Conservation (phyloP, 2,797 vertebrate species). For the Rhabdomys pumilio region DNA sequence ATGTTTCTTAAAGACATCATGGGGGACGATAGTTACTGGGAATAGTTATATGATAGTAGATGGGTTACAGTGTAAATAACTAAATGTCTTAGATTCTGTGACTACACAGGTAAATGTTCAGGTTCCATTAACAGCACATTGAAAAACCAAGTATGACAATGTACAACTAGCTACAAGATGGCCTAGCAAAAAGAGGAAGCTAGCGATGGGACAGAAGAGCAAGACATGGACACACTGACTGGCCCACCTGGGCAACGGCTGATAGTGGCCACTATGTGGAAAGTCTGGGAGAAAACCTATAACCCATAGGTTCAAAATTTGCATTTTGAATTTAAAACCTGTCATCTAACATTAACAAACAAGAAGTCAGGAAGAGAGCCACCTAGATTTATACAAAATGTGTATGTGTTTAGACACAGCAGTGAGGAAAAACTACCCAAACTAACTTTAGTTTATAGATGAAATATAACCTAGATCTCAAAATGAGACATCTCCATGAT, state of each 20-base stretch:
- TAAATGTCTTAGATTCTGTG: neutral
- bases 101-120: neutral
- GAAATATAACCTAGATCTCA: constrained; percentile 11
- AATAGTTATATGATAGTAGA: neutral
- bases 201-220: neutral
- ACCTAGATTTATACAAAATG: neutral
- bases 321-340: constrained; percentile 34
- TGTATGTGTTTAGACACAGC: neutral
- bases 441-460: neutral
- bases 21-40: neutral
- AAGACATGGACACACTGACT: constrained; percentile 19
- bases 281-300: neutral
- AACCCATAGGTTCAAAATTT: constrained; percentile 7
- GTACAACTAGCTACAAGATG: constrained; percentile 41
- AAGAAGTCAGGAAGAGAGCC: constrained; percentile 8
- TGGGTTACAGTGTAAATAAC: neutral
- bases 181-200: neutral
- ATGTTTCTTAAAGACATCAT: neutral
- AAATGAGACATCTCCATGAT: constrained; percentile 32
- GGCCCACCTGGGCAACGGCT: neutral
- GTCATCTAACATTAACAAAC: neutral
- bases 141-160: neutral
- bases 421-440: constrained; percentile 29
- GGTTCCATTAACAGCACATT: neutral
- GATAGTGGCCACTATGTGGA: neutral